Evolutionary conservation across 2,888 invertebrate genomes (phyloP).

Genomic region (Thelaira solivaga): DNA sequence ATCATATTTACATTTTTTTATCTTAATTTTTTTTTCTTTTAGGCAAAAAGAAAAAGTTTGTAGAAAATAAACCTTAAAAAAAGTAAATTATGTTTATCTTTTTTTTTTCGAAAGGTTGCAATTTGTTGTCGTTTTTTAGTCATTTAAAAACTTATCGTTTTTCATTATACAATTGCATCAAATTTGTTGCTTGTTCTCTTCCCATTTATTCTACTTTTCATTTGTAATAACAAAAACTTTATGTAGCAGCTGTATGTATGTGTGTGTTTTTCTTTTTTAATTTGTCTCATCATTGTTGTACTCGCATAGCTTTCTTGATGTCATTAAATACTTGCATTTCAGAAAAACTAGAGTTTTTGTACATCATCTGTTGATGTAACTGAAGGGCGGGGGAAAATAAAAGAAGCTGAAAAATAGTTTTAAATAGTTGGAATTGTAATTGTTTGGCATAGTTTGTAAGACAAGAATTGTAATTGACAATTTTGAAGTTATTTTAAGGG

Average conservation of each 20-base stretch:
- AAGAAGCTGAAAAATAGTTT: neutral
- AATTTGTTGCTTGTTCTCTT: neutral
- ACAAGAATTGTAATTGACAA: constrained; percentile 39
- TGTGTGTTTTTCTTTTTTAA: neutral
- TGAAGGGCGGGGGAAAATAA: neutral
- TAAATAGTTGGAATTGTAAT: neutral
- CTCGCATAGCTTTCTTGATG: constrained; percentile 14
- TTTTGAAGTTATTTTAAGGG: constrained; percentile 4
- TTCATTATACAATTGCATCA: constrained; percentile 32
- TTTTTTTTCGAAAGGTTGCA: neutral
- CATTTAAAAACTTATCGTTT: constrained; percentile 20
- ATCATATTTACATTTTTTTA: too few species aligned
- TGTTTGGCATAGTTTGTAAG: constrained; percentile 4
- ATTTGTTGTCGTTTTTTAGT: neutral
- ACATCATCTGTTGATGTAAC: neutral
- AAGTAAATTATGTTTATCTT: neutral
- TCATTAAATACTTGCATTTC: too few species aligned
- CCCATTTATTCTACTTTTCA: neutral
- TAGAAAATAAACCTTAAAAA: neutral
- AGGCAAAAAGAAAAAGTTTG: too few species aligned
- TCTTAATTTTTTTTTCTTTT: too few species aligned
- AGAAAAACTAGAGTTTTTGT: neutral
- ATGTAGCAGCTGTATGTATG: neutral
- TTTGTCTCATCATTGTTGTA: constrained; percentile 3
- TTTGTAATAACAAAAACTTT: constrained; percentile 47